phyloP scores from a whole-genome alignment of 1,140 invertebrate genomes.

The Spodoptera frugiperda region DNA sequence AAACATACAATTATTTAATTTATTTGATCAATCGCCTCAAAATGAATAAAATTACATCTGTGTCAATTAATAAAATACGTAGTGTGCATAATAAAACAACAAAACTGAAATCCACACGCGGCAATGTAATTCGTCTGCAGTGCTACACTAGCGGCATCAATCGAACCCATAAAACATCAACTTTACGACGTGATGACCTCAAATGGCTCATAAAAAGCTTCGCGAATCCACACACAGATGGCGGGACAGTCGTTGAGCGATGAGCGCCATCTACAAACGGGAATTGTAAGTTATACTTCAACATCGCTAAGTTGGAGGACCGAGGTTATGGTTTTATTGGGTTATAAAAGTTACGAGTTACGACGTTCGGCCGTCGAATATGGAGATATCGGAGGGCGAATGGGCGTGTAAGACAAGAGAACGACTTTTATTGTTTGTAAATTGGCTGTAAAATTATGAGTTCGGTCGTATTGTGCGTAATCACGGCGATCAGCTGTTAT shows the following conservation, averaged over 20 bases:
- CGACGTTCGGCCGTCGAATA: slow-evolving; percentile 74
- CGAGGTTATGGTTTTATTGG: slow-evolving; percentile 82
- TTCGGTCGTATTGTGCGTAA: slow-evolving; percentile 81
- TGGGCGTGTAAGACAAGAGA: slow-evolving; percentile 83
- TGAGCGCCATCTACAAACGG: slow-evolving; percentile 74
- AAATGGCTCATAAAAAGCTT: slow-evolving; percentile 83
- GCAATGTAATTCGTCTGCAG: slow-evolving; percentile 46
- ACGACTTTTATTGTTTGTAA: slow-evolving; percentile 87
- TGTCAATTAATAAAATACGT: too few relatives aligned
- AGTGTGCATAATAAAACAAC: background rate
- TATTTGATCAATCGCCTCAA: too few relatives aligned
- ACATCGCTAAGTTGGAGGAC: slow-evolving; percentile 48
- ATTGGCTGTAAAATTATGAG: slow-evolving; percentile 87
- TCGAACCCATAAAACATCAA: slow-evolving; percentile 76
- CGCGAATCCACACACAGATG: slow-evolving; percentile 78
- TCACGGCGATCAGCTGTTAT: slow-evolving; percentile 83
- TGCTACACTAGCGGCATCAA: slow-evolving; percentile 79
- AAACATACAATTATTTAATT: too few relatives aligned
- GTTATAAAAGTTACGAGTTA: slow-evolving; percentile 85
- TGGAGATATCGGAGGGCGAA: slow-evolving; percentile 83
- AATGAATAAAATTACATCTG: too few relatives aligned
- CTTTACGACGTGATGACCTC: slow-evolving; percentile 80
- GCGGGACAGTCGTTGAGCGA: slow-evolving; percentile 65
- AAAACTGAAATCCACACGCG: background rate
- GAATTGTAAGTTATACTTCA: slow-evolving; percentile 58